Evolutionary conservation across 2,888 invertebrate genomes (phyloP), one percentile per base, ranked within the genome.

Genomic region (Phengaris arion): DNA sequence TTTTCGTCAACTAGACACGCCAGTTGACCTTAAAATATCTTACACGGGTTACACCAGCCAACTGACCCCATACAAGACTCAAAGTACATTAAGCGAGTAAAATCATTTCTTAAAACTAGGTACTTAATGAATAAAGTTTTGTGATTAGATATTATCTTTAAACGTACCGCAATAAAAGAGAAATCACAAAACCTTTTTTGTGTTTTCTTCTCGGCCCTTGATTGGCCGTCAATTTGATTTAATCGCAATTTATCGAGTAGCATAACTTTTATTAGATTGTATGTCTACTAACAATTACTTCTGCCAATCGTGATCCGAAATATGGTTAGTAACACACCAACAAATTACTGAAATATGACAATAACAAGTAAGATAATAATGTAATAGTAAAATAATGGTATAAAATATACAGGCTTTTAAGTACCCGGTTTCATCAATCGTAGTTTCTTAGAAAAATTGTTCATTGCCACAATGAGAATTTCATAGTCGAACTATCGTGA

Each of bases 181-280:
- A 45, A 64, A 45, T 12, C 64, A 45, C 35, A 12, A 52, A 52
- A 52, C 52, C 12, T 64, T 35, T 64, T 64, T 35, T 64, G 35
- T 15, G 54, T 54, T 72, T 8, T 54, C 72, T 35, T 72, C 22
- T 72, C 72, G 52, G 22, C 51, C 51, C 22, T 72, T 72, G 6
- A 72, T 72, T 72, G 51, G 6, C 54, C 52, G 52, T 52, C 72
- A 72, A 72, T 72, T 54, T 54, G 72, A 54, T 72, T 22, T 54
- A 7, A 72, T 69, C 64, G 64, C 64, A 72, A 52, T 54, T 72
- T 52, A 54, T 22, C 54, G 51, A 12, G 52, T 22, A 70, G 35
- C 52, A 52, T 70, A 70, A 72, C 54, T 72, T 72, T 72, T 72
- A 72, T 72, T 72, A n/a, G 72, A 72, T 72, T 54, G 35, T 54